Evolutionary conservation across 2,797 vertebrate species (phyloP).

Genomic region (Molossus molossus): DNA sequence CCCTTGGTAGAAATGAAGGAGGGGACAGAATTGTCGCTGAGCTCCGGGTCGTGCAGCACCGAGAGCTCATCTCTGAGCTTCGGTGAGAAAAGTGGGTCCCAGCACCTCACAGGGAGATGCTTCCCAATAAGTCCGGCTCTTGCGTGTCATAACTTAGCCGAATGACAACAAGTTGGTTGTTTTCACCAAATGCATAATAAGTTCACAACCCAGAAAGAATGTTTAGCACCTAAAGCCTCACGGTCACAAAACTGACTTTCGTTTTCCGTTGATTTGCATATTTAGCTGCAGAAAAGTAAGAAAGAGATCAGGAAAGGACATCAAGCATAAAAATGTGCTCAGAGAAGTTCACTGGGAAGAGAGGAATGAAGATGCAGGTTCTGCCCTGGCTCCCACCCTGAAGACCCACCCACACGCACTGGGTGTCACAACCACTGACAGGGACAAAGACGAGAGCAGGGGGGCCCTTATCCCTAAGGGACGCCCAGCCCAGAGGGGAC

Average conservation of each 20-base stretch:
- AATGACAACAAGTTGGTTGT: rapidly evolving
- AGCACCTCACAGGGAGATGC: neutral
- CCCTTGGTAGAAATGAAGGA: neutral
- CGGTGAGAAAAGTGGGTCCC: rapidly evolving
- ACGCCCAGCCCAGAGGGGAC: too few relatives aligned
- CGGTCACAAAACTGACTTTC: too few relatives aligned
- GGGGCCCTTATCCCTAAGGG: neutral
- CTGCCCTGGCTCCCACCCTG: neutral
- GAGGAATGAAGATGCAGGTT: neutral
- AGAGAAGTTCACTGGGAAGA: neutral
- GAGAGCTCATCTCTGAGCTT: neutral
- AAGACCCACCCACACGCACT: rapidly evolving
- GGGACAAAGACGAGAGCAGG: neutral
- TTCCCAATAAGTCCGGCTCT: rapidly evolving
- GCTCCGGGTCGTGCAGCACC: neutral
- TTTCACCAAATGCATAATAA: neutral
- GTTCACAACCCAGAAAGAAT: neutral
- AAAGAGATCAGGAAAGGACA: neutral
- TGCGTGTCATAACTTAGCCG: rapidly evolving
- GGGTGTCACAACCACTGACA: neutral
- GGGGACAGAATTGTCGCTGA: neutral
- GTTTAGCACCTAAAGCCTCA: neutral
- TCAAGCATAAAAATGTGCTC: rapidly evolving
- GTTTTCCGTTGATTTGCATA: too few relatives aligned
- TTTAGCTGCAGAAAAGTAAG: neutral